phyloP scores from a whole-genome alignment of 2,113 vertebrate species.

The Paratilapia polleni region DNA sequence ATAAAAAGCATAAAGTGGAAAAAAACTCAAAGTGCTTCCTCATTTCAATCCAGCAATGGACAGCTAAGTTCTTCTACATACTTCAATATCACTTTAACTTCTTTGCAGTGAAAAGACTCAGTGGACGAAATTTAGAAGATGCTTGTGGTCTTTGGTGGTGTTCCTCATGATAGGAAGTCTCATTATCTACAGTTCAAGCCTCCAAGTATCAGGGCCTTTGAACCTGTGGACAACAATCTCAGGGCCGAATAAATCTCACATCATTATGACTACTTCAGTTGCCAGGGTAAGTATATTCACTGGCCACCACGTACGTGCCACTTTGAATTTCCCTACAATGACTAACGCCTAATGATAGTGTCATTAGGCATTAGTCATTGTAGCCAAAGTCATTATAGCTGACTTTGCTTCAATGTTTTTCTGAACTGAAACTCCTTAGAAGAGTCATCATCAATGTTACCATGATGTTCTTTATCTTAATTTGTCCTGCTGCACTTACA shows the following conservation, averaged over 20 bases:
- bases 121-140: not conserved
- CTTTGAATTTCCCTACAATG: no score
- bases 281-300: conserved; percentile 33
- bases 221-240: not conserved
- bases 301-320: not conserved
- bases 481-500: not conserved
- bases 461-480: not conserved
- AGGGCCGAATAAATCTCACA: not conserved
- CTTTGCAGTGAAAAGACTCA: conserved; percentile 49
- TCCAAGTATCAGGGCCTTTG: not conserved
- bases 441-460: not conserved
- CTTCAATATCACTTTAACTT: conserved; percentile 21
- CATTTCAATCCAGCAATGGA: not conserved
- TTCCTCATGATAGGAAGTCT: not conserved
- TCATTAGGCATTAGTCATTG: no score
- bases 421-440: not conserved
- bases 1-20: no score
- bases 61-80: conserved; percentile 2
- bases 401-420: not conserved
- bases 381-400: no score
- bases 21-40: conserved; percentile 12
- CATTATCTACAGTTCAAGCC: not conserved
- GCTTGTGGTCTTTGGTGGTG: not conserved
- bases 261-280: not conserved
- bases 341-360: not conserved